phyloP scores from a whole-genome alignment of 2,113 vertebrate species.

The Oceanites oceanicus region DNA sequence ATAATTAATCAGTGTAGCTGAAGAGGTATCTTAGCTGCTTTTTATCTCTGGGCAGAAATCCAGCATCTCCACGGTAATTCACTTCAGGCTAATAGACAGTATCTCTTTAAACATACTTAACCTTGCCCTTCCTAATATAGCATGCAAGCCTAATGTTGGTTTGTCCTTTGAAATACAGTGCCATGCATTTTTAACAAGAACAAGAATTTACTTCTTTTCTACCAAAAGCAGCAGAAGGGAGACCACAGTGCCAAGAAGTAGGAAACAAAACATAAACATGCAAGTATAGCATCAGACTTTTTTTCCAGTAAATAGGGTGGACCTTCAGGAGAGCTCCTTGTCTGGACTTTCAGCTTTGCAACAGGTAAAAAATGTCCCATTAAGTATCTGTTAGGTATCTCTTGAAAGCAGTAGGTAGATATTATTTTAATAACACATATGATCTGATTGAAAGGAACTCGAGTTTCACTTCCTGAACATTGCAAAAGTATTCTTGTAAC shows the following conservation, averaged over 20 bases:
- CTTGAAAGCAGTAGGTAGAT: neutral
- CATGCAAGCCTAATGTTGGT: neutral
- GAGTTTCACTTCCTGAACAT: neutral
- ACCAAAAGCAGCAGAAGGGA: neutral
- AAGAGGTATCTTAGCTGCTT: constrained; percentile 19
- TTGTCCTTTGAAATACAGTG: neutral
- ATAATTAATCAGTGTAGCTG: constrained; percentile 12
- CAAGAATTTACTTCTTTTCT: neutral
- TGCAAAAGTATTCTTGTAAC: neutral
- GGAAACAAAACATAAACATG: neutral
- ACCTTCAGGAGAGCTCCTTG: neutral
- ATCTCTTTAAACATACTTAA: constrained; percentile 37
- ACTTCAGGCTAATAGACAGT: constrained; percentile 23
- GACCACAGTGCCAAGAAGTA: neutral
- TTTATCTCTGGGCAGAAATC: constrained; percentile 51
- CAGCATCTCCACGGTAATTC: constrained; percentile 2
- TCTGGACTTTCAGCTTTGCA: neutral
- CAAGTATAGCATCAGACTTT: neutral
- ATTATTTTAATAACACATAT: neutral
- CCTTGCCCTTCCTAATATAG: neutral
- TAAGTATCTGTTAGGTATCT: neutral
- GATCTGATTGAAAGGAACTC: neutral
- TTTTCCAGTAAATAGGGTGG: neutral
- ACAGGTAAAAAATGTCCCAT: neutral
- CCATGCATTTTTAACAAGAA: neutral